These are phyloP conservation scores for Sebastes glaucus DNA, from an alignment of 2,797 vertebrate genomes.

Conservation along the genomic window DNA sequence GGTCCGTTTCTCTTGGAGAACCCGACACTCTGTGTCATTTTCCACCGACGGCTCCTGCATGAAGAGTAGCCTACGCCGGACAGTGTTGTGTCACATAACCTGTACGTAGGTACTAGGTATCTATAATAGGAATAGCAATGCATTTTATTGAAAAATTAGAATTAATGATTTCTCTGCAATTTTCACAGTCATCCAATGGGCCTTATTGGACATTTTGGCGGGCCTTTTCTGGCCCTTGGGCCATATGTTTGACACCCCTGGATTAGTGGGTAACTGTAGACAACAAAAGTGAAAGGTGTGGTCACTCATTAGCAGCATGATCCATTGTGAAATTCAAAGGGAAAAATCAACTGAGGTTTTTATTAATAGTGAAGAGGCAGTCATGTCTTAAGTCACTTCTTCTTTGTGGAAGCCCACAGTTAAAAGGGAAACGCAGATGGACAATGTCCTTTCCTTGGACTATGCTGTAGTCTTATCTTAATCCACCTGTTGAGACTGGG, in stretches of 20 bases:
- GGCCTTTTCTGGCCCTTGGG: too few species aligned
- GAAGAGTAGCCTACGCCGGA: too few species aligned
- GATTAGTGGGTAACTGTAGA: conserved; percentile 23
- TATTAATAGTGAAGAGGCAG: conserved; percentile 16
- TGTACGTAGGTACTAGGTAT: too few species aligned
- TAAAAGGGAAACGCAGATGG: conserved; percentile 31
- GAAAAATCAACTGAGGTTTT: conserved; percentile 16
- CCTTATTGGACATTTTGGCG: too few species aligned
- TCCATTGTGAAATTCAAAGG: conserved; percentile 31
- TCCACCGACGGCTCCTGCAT: too few species aligned
- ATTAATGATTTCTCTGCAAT: too few species aligned
- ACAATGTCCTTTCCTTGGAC: conserved; percentile 25
- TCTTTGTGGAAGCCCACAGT: conserved; percentile 1
- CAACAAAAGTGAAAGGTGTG: conserved; percentile 5
- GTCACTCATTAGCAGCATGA: conserved; percentile 47
- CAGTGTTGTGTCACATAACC: too few species aligned
- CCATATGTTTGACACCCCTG: background rate
- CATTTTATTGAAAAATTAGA: too few species aligned
- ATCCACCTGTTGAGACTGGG: conserved; percentile 57
- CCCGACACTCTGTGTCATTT: too few species aligned
- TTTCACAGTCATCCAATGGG: too few species aligned
- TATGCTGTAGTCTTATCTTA: conserved; percentile 22
- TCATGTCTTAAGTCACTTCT: conserved; percentile 27
- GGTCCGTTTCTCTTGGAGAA: too few species aligned
- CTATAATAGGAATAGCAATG: too few species aligned